phyloP scores from a whole-genome alignment of 2,113 vertebrate genomes.

The Gobio gobio region DNA sequence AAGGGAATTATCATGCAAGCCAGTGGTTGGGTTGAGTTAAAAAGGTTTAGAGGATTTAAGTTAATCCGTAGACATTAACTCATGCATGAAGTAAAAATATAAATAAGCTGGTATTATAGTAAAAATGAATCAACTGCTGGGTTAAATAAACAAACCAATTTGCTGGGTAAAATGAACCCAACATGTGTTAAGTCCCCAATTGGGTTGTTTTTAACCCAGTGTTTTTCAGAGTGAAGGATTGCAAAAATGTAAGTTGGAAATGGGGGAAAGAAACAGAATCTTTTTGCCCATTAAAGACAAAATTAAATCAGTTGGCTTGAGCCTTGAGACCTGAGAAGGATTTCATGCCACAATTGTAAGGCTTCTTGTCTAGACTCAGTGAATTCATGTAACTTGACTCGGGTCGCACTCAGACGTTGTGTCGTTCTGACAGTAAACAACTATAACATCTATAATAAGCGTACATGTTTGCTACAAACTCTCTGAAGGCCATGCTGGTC shows the following conservation, averaged over 20 bases:
- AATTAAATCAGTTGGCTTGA: not conserved
- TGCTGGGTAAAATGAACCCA: no score
- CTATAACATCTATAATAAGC: conserved; percentile 29
- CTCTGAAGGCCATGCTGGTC: conserved; percentile 33
- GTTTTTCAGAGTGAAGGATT: not conserved
- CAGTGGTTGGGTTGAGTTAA: no score
- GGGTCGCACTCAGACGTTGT: not conserved
- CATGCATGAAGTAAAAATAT: no score
- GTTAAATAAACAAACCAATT: no score
- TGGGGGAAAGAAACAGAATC: no score
- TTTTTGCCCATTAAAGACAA: not conserved
- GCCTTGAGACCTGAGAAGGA: not conserved
- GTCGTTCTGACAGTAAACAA: not conserved
- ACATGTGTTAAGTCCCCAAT: no score
- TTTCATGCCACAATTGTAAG: not conserved
- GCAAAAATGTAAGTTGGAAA: not conserved
- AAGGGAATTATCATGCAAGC: no score
- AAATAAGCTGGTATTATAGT: no score
- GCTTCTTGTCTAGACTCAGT: not conserved
- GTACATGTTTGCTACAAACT: conserved; percentile 44
- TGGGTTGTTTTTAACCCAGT: no score
- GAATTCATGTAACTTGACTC: not conserved
- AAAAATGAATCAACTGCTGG: no score
- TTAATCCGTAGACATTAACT: no score
- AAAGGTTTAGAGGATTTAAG: no score